A percentile compares a stretch with the other conserved stretches of the same genome.
These are phyloP conservation scores for Archilochus colubris DNA, from an alignment of 2,113 vertebrate species.

Conservation along the genomic window DNA sequence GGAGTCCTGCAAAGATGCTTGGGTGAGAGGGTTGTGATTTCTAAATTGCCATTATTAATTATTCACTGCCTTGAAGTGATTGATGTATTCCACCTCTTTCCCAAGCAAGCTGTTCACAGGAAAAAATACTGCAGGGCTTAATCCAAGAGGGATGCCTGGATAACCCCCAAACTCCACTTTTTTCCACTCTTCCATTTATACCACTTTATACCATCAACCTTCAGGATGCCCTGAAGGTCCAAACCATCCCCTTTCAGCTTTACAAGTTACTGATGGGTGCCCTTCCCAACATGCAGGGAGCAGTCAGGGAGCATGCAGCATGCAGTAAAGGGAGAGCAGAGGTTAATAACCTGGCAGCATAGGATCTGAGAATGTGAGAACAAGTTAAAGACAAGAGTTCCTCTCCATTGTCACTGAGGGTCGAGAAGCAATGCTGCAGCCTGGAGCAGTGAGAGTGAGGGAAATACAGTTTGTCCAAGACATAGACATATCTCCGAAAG, in stretches of 20 bases:
- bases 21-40: not conserved
- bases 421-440: conserved; percentile 85
- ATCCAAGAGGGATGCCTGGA: not conserved
- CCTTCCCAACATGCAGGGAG: conserved; percentile 66
- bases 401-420: conserved; percentile 87
- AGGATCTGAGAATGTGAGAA: conserved; percentile 88
- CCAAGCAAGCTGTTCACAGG: not conserved
- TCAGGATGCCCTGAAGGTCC: not conserved
- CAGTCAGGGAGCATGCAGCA: conserved; percentile 77
- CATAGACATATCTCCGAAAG: conserved; percentile 89
- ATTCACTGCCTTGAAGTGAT: not conserved
- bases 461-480: conserved; percentile 86
- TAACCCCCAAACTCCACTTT: not conserved
- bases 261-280: not conserved
- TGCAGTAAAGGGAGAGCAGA: conserved; percentile 81
- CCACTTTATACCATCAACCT: not conserved
- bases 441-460: conserved; percentile 83
- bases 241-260: not conserved
- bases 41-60: not conserved
- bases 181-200: not conserved
- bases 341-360: conserved; percentile 88
- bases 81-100: not conserved
- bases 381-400: conserved; percentile 87
- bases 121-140: not conserved
- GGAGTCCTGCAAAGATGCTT: not conserved